phyloP scores from a whole-genome alignment of 92 coral and sea anemone genomes.

The Phymanthus crucifer region DNA sequence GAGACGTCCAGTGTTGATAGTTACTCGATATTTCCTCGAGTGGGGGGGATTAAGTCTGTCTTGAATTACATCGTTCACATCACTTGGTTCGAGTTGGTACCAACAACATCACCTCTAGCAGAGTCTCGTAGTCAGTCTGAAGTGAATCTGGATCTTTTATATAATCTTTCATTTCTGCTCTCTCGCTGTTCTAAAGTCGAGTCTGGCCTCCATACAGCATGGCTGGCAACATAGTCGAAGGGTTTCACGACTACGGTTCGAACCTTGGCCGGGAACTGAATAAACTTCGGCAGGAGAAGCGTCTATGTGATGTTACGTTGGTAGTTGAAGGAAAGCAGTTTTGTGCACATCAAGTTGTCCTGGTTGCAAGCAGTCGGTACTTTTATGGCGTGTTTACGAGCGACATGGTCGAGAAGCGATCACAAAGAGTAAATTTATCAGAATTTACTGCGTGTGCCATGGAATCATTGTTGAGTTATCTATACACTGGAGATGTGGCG shows the following conservation, averaged over 20 bases:
- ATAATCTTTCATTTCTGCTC: no score
- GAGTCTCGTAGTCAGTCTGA: neutral
- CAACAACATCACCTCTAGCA: neutral
- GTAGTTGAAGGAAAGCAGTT: conserved; percentile 68
- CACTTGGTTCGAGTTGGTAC: neutral
- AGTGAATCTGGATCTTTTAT: no score
- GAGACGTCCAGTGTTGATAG: neutral
- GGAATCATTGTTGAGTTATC: conserved; percentile 55
- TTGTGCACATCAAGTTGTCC: conserved; percentile 63
- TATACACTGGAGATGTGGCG: conserved; percentile 78
- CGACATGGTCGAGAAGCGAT: conserved; percentile 72
- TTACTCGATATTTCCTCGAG: neutral
- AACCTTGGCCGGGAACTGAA: conserved; percentile 26
- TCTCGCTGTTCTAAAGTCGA: no score
- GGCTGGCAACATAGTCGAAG: conserved; percentile 8
- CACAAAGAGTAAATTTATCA: conserved; percentile 45
- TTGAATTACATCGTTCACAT: neutral
- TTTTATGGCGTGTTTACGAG: conserved; percentile 68
- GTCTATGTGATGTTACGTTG: conserved; percentile 61
- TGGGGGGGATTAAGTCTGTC: neutral
- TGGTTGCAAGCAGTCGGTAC: conserved; percentile 68
- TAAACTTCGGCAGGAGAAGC: conserved; percentile 50
- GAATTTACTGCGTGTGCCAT: conserved; percentile 55
- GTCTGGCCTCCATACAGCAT: neutral
- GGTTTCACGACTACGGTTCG: conserved; percentile 16